Base-by-base conservation (phyloP, 2,113 vertebrate genomes). In the Megaleporinus macrocephalus region DNA sequence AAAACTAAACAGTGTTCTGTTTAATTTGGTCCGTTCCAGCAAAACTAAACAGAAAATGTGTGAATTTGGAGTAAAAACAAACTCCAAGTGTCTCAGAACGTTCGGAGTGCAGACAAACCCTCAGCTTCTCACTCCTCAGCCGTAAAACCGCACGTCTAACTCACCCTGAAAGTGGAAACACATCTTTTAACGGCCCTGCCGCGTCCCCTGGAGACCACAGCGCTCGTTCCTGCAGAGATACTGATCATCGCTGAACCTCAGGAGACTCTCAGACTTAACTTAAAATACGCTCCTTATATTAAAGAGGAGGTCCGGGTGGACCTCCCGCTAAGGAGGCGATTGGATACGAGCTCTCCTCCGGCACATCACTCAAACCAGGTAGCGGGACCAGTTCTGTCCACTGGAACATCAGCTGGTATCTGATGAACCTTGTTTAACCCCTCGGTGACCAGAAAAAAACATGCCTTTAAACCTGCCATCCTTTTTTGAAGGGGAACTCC, bases 201-300 rank as follows among this genome's bases (percentile, higher is more conserved):
- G 65, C 51, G 79, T 72, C 70, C 63, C 63, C 9, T n/a, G 44
- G 49, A 57, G n/a, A 44, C 59, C 5, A 16, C 30, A 61, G 69
- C 33, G 78, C 81, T 59, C 87, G 73, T 75, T 59, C 22, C 41
- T 22, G 57, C 53, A 20, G 75, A 3, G 79, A 89, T 89, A 85
- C 76, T 76, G 62, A 84, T 89, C 68, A 81, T 36, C 44, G 41
- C 81, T 87, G 76, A 87, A 71, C 80, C 83, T 27, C 22, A 22
- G 55, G 66, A 5, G 71, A 72, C 65, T 78, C 4, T 72, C 61
- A 83, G 73, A 80, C 72, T 78, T 10, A 73, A 79, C 80, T 65
- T 85, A 75, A 74, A 66, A 83, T 75, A 41, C 1, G 0, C 27
- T 68, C 62, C 74, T 80, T 55, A 65, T 73, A 63, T 66, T 81